Evolutionary conservation across 2,113 vertebrate species (phyloP).

Genomic region (Myrmecophaga tridactyla): DNA sequence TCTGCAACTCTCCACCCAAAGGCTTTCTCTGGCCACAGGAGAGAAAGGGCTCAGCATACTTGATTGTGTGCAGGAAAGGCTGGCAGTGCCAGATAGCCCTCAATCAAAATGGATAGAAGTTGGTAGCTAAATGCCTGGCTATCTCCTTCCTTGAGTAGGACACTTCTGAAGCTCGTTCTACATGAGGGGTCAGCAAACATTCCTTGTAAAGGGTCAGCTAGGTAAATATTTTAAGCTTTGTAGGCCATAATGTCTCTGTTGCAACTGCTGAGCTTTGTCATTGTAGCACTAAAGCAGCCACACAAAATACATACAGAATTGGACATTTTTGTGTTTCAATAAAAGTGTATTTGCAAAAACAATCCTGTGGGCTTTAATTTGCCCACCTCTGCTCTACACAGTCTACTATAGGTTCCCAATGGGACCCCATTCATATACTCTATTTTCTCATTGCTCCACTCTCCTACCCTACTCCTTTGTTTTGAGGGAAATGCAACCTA

Average conservation of each 20-base stretch:
- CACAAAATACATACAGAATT: not conserved
- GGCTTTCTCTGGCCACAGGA: not conserved
- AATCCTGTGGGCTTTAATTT: fast-evolving
- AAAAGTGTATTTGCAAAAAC: not conserved
- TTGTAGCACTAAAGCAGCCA: not conserved
- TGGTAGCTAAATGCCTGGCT: not conserved
- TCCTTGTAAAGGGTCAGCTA: not conserved
- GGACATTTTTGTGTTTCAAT: not conserved
- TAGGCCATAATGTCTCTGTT: not conserved
- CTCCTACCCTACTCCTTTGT: not conserved
- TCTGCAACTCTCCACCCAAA: not conserved
- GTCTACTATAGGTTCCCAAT: not conserved
- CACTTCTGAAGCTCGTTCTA: not conserved
- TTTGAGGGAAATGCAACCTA: too few relatives aligned
- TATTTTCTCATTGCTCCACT: not conserved
- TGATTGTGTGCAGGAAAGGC: not conserved
- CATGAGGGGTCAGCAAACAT: not conserved
- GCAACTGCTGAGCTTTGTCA: not conserved
- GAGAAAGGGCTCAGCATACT: not conserved
- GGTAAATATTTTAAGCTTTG: not conserved
- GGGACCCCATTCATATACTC: not conserved
- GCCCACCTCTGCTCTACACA: not conserved
- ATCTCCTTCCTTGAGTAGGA: too few relatives aligned
- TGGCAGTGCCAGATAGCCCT: not conserved
- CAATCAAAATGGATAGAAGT: not conserved